Conservation (phyloP, 1,140 invertebrate genomes). For the Pissodes strobi region DNA sequence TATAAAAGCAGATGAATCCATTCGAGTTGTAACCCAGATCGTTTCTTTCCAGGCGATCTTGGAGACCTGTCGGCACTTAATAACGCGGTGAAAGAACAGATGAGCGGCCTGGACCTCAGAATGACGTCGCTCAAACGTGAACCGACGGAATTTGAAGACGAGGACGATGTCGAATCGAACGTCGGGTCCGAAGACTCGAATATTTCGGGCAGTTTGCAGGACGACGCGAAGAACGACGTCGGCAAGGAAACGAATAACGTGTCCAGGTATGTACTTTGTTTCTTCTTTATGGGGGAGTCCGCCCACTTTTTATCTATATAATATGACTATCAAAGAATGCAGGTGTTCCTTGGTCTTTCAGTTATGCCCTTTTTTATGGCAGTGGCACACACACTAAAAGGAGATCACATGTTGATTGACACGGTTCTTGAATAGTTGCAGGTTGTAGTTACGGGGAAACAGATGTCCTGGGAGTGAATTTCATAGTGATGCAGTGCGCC, state of each 20-base stretch:
- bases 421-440: too few species aligned
- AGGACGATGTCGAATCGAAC: slow-evolving; percentile 75
- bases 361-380: too few species aligned
- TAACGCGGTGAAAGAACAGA: slow-evolving; percentile 74
- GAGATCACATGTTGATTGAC: too few species aligned
- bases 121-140: slow-evolving; percentile 79
- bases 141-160: slow-evolving; percentile 72
- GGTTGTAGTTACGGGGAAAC: too few species aligned
- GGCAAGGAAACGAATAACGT: slow-evolving; percentile 59
- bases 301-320: too few species aligned
- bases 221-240: slow-evolving; percentile 60
- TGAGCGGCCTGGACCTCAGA: slow-evolving; percentile 78
- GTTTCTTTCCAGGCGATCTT: slow-evolving; percentile 15
- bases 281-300: too few species aligned
- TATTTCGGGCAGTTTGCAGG: slow-evolving; percentile 57
- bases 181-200: slow-evolving; percentile 75
- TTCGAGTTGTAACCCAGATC: not conserved
- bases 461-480: too few species aligned
- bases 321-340: too few species aligned
- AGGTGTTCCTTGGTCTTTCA: too few species aligned
- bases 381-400: too few species aligned
- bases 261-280: slow-evolving; percentile 11
- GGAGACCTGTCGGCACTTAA: slow-evolving; percentile 60
- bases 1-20: not conserved
- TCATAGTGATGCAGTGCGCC: too few species aligned